Conservation (phyloP, 2,888 invertebrate species). For the Drosophila nr. perissopoda region DNA sequence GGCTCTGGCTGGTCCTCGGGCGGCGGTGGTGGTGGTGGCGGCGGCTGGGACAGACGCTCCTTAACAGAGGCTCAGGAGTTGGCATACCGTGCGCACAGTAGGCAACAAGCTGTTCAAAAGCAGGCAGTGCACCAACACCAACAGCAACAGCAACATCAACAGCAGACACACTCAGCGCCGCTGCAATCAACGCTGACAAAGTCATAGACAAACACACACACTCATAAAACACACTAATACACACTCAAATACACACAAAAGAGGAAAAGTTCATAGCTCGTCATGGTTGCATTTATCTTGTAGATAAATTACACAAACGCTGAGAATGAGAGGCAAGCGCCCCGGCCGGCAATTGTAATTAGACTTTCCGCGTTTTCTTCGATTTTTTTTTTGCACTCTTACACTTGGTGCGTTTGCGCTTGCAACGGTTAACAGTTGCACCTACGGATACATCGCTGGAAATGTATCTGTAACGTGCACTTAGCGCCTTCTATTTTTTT, state of each 20-base stretch:
- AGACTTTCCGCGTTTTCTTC: constrained; percentile 54
- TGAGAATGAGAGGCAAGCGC: constrained; percentile 20
- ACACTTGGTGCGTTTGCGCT: constrained; percentile 56
- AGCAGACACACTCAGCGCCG: constrained; percentile 44
- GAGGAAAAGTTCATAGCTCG: constrained; percentile 47
- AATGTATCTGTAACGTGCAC: constrained; percentile 73
- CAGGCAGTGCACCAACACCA: constrained; percentile 49
- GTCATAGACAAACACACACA: constrained; percentile 54
- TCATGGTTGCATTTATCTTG: constrained; percentile 76
- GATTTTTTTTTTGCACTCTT: constrained; percentile 11
- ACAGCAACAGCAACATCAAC: constrained; percentile 46
- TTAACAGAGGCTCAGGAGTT: constrained; percentile 87
- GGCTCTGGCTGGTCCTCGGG: constrained; percentile 86
- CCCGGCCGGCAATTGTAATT: constrained; percentile 68
- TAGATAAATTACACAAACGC: constrained; percentile 67
- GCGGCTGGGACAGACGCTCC: constrained; percentile 91
- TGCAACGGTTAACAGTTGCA: constrained; percentile 74
- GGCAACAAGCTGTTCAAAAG: constrained; percentile 81
- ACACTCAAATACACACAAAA: constrained; percentile 27
- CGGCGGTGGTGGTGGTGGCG: constrained; percentile 86
- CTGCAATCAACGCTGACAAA: constrained; percentile 54
- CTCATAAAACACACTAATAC: neutral
- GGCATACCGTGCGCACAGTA: constrained; percentile 89
- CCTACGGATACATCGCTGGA: constrained; percentile 65
- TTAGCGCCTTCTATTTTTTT: constrained; percentile 45